Evolutionary conservation across 2,888 invertebrate species (phyloP).

Genomic region (Beris chalybata): DNA sequence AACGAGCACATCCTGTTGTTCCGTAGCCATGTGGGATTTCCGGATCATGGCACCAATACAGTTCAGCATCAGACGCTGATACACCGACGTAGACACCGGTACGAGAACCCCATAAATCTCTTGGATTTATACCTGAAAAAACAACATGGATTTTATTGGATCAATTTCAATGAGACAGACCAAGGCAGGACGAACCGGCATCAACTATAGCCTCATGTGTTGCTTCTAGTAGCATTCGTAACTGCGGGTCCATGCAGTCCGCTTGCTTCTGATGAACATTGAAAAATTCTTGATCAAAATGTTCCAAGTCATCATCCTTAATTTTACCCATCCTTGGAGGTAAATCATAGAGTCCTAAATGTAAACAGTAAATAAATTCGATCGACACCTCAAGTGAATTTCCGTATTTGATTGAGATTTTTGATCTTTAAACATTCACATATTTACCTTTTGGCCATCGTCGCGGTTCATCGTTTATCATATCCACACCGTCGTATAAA

Average conservation of each 20-base stretch:
- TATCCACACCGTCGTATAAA: conserved; percentile 86
- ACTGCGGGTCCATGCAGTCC: conserved; percentile 88
- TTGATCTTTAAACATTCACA: too few relatives aligned
- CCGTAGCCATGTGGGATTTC: conserved; percentile 89
- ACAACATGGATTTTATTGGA: neutral
- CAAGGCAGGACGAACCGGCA: conserved; percentile 61
- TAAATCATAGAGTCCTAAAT: conserved; percentile 72
- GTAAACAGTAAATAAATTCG: too few relatives aligned
- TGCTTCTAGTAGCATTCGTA: conserved; percentile 84
- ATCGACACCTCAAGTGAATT: neutral
- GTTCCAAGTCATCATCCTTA: conserved; percentile 67
- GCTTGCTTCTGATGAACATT: conserved; percentile 91
- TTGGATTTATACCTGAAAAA: conserved; percentile 75
- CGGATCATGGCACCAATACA: conserved; percentile 81
- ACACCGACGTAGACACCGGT: conserved; percentile 96
- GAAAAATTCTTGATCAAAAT: conserved; percentile 88
- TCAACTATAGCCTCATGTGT: conserved; percentile 93
- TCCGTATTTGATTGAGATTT: too few relatives aligned
- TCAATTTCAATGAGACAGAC: neutral
- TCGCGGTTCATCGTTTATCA: conserved; percentile 89
- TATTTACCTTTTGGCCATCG: conserved; percentile 84
- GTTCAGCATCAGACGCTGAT: conserved; percentile 87
- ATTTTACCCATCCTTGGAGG: conserved; percentile 81
- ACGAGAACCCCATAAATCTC: conserved; percentile 78
- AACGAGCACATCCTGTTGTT: conserved; percentile 89